These are phyloP conservation scores for Varecia variegata DNA, from an alignment of 2,797 vertebrate species.

Conservation along the genomic window DNA sequence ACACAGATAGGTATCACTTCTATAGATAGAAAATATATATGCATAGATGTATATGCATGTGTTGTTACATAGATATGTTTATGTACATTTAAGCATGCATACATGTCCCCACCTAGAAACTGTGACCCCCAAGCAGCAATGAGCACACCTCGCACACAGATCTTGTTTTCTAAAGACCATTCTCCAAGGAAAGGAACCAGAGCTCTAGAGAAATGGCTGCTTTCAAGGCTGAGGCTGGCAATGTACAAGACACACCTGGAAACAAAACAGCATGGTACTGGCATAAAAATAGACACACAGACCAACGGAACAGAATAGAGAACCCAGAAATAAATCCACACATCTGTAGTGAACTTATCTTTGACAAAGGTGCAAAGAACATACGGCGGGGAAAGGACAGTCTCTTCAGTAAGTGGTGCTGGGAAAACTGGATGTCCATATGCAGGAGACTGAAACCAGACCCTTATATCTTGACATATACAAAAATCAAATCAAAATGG, in stretches of 20 bases:
- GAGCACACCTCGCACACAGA: not conserved
- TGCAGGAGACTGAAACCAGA: not conserved
- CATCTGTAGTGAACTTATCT: not conserved
- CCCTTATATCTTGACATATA: not conserved
- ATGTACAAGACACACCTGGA: not conserved
- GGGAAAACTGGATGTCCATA: not conserved
- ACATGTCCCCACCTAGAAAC: not conserved
- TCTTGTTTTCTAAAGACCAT: not conserved
- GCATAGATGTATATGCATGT: not conserved
- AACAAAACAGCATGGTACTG: not conserved
- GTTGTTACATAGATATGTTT: not conserved
- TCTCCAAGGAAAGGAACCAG: not conserved
- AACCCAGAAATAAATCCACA: not conserved
- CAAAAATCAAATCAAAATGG: not conserved
- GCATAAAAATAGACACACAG: not conserved
- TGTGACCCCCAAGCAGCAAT: not conserved
- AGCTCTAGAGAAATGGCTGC: not conserved
- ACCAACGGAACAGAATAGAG: not conserved
- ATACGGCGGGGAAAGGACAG: not conserved
- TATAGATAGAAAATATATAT: not conserved
- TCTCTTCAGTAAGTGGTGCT: not conserved
- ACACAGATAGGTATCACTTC: not conserved
- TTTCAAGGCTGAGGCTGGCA: not conserved
- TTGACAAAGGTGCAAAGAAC: not conserved
- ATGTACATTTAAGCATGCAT: too few relatives aligned